Evolutionary conservation across 2,888 invertebrate genomes (phyloP).

Genomic region (Cataglyphis livida): DNA sequence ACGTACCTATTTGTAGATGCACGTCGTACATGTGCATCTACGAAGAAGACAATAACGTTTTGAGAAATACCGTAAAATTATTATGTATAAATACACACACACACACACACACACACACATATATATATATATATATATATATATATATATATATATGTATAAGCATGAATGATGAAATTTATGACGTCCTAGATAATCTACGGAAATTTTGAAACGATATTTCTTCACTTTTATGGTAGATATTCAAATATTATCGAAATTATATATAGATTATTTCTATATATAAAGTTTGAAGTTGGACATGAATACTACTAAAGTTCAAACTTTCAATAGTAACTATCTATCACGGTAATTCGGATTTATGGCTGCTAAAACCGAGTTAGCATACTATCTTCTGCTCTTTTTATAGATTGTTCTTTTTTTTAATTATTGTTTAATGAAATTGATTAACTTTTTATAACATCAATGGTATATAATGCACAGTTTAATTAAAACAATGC

Average conservation of each 20-base stretch:
- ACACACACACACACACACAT: too few species aligned
- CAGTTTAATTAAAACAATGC: not conserved
- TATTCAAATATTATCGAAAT: not conserved
- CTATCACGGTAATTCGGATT: not conserved
- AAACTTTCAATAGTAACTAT: not conserved
- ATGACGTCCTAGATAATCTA: not conserved
- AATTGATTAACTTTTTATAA: not conserved
- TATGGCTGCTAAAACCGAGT: not conserved
- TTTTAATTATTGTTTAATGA: not conserved
- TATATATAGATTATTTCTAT: not conserved
- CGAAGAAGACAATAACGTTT: conserved; percentile 49
- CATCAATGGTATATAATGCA: not conserved
- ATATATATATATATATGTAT: not conserved
- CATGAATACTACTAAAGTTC: not conserved
- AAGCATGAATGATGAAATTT: not conserved
- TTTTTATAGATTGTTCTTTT: not conserved
- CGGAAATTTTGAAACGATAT: not conserved
- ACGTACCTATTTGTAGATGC: conserved; percentile 65
- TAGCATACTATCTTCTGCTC: not conserved
- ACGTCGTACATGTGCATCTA: conserved; percentile 5
- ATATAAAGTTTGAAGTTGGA: not conserved
- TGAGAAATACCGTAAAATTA: not conserved
- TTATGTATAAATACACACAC: too few species aligned
- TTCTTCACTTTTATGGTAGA: not conserved
- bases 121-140: too few species aligned